A percentile compares a stretch with the other conserved stretches of the same genome.
phyloP scores from a whole-genome alignment of 2,797 vertebrate species.

The Betta splendens region DNA sequence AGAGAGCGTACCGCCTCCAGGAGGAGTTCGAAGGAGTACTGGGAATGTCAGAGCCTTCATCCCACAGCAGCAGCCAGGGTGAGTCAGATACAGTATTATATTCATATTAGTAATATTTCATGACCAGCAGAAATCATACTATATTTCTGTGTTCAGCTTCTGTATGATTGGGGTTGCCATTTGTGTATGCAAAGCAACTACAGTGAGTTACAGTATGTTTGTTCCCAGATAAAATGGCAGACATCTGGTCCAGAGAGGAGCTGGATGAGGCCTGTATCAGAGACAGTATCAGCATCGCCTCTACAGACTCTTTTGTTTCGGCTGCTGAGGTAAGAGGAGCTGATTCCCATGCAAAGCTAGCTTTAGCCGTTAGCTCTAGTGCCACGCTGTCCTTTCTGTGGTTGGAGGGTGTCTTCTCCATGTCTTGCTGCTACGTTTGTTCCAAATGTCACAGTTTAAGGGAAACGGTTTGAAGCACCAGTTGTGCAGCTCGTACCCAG shows the following conservation, averaged over 20 bases:
- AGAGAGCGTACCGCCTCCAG: slow-evolving; percentile 95
- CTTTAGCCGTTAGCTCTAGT: too few relatives aligned
- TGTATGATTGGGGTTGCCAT: not conserved
- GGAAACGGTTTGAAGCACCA: slow-evolving; percentile 10
- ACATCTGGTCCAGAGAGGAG: slow-evolving; percentile 82
- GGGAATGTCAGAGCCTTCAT: slow-evolving; percentile 84
- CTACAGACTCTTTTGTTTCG: slow-evolving; percentile 93
- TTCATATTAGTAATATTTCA: too few relatives aligned
- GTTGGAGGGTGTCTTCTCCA: too few relatives aligned
- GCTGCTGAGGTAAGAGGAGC: slow-evolving; percentile 88
- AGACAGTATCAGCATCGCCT: slow-evolving; percentile 89
- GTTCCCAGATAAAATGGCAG: slow-evolving; percentile 83
- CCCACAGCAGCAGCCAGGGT: slow-evolving; percentile 85
- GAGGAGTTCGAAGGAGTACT: slow-evolving; percentile 94
- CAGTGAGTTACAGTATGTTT: not conserved
- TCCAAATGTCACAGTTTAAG: too few relatives aligned
- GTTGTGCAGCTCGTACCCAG: not conserved
- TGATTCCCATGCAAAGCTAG: too few relatives aligned
- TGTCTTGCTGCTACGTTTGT: too few relatives aligned
- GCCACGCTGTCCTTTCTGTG: too few relatives aligned
- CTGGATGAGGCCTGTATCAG: slow-evolving; percentile 84
- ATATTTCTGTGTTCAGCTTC: not conserved
- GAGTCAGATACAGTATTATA: slow-evolving; percentile 53
- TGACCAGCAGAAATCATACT: not conserved
- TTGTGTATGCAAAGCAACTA: too few relatives aligned